A percentile compares a stretch with the other conserved stretches of the same genome.
phyloP scores from a whole-genome alignment of 2,888 invertebrate genomes.

The Acrocyrtus sp. region DNA sequence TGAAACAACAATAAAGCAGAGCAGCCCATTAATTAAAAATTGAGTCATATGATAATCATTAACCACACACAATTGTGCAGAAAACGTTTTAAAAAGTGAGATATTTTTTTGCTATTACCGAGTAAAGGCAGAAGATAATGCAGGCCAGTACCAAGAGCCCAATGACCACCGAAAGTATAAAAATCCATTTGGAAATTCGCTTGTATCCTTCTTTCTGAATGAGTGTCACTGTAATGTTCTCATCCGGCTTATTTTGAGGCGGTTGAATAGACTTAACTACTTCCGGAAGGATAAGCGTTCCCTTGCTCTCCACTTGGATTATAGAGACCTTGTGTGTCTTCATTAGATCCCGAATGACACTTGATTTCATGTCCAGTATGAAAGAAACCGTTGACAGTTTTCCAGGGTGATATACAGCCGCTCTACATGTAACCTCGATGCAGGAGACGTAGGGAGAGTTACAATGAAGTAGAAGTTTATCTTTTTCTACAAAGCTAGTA shows the following conservation, averaged over 20 bases:
- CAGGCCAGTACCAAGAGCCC: slow-evolving; percentile 22
- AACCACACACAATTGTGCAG: too few relatives aligned
- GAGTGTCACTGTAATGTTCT: slow-evolving; percentile 5
- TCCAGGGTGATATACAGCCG: not conserved
- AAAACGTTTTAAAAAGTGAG: too few relatives aligned
- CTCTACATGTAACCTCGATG: slow-evolving; percentile 29
- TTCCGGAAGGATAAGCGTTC: slow-evolving; percentile 7
- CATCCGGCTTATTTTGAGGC: slow-evolving; percentile 22
- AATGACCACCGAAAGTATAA: slow-evolving; percentile 18
- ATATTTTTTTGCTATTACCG: too few relatives aligned
- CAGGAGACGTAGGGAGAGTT: slow-evolving; percentile 15
- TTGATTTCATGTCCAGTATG: slow-evolving; percentile 6
- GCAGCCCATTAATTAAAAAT: too few relatives aligned
- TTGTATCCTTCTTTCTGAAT: slow-evolving; percentile 26
- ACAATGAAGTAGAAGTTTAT: slow-evolving; percentile 23
- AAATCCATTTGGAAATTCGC: slow-evolving; percentile 21
- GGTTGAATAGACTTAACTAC: slow-evolving; percentile 7
- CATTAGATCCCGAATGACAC: slow-evolving; percentile 10
- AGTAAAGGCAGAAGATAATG: slow-evolving; percentile 20
- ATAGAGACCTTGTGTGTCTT: slow-evolving; percentile 16
- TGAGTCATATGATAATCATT: too few relatives aligned
- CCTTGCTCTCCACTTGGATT: slow-evolving; percentile 28
- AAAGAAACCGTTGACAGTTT: not conserved
- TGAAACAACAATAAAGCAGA: too few relatives aligned
- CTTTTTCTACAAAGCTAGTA: slow-evolving; percentile 10